Evolutionary conservation across 2,113 vertebrate species (phyloP).

Genomic region (Tretioscincus oriximinensis): DNA sequence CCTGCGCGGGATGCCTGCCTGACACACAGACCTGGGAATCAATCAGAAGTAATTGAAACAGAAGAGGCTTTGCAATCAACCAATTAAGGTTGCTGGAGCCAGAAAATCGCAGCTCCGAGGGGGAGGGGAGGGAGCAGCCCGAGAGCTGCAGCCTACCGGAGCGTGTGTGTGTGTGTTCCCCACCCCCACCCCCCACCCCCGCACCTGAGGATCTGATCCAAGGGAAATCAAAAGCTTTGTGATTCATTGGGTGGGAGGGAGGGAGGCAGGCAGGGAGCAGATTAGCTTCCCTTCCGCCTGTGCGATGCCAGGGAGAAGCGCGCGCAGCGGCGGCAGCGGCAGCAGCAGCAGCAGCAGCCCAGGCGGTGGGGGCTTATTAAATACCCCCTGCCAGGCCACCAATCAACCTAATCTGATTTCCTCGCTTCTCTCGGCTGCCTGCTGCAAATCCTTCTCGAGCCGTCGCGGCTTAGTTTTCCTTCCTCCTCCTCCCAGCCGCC

Average conservation of each 20-base stretch:
- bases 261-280: constrained; percentile 31
- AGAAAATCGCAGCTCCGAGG: constrained; percentile 48
- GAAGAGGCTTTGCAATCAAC: constrained; percentile 67
- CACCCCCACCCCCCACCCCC: no score
- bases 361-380: neutral
- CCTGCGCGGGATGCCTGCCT: constrained; percentile 52
- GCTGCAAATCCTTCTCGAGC: constrained; percentile 41
- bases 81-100: constrained; percentile 66
- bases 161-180: neutral
- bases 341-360: no score
- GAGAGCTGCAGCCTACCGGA: neutral
- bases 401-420: neutral
- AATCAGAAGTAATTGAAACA: constrained; percentile 71
- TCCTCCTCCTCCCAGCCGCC: constrained; percentile 45
- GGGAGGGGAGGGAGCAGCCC: neutral
- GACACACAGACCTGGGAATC: constrained; percentile 56
- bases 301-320: no score
- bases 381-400: constrained; percentile 4
- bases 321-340: no score
- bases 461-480: constrained; percentile 17
- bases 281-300: constrained; percentile 32
- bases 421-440: neutral
- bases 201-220: constrained; percentile 43
- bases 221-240: neutral
- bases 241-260: fast-evolving